Percentiles rank a stretch among this genome's conserved stretches.
Evolutionary conservation across 2,888 invertebrate species (phyloP).

Genomic region (Tenthredo notha): DNA sequence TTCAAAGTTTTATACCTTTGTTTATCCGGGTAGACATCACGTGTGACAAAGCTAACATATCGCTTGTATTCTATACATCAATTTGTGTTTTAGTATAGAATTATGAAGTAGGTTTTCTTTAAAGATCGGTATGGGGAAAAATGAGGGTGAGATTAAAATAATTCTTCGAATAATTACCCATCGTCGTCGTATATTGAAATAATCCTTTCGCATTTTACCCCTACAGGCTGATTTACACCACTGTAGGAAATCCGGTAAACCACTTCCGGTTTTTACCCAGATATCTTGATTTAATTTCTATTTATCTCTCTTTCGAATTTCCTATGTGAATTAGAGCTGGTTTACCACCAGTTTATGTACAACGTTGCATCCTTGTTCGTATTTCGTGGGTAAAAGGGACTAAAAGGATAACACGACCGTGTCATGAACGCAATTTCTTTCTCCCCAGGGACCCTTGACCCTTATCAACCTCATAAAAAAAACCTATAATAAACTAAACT

Average conservation of each 20-base stretch:
- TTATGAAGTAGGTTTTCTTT: too few species aligned
- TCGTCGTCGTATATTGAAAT: neutral
- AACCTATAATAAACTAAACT: neutral
- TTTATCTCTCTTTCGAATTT: neutral
- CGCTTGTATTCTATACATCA: neutral
- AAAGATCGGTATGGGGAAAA: too few species aligned
- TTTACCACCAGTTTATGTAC: neutral
- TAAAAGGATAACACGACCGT: slow-evolving; percentile 17
- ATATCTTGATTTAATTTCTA: slow-evolving; percentile 17
- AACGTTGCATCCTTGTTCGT: neutral
- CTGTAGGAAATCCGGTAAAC: slow-evolving; percentile 37
- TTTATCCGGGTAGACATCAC: neutral
- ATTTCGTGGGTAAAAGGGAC: neutral
- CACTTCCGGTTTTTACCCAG: slow-evolving; percentile 16
- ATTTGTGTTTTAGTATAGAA: too few species aligned
- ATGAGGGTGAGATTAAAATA: neutral
- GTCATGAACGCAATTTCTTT: slow-evolving; percentile 10
- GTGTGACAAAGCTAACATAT: neutral
- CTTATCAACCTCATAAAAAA: slow-evolving; percentile 2
- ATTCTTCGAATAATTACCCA: neutral
- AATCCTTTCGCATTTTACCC: neutral
- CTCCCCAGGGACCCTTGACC: slow-evolving; percentile 16
- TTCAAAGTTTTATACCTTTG: slow-evolving; percentile 7
- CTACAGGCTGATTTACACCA: neutral
- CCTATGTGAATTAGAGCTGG: neutral